These are phyloP conservation scores for Cephus cinctus DNA, from an alignment of 1,140 invertebrate genomes.

Conservation along the genomic window DNA sequence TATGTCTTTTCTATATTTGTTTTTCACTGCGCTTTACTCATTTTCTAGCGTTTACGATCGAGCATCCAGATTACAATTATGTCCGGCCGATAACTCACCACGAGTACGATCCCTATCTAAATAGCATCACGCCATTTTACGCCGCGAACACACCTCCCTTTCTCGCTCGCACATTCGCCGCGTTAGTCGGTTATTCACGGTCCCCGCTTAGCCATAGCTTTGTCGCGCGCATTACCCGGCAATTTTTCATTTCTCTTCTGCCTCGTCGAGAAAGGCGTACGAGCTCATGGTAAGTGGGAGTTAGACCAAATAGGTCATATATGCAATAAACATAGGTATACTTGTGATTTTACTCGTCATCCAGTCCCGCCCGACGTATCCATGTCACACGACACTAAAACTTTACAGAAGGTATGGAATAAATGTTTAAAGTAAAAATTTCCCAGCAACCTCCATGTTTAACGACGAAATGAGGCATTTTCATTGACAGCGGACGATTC, in stretches of 20 bases:
- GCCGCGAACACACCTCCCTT: background rate
- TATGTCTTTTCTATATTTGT: too few species aligned
- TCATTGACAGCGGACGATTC: too few species aligned
- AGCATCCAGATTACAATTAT: constrained; percentile 18
- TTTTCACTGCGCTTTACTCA: too few species aligned
- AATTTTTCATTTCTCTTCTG: constrained; percentile 21
- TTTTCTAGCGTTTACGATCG: constrained; percentile 15
- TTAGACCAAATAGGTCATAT: constrained; percentile 31
- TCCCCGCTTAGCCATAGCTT: too few species aligned
- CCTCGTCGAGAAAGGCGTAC: constrained; percentile 29
- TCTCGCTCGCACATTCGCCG: background rate
- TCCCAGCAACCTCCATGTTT: too few species aligned
- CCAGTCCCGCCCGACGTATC: too few species aligned
- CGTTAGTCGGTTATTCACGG: background rate
- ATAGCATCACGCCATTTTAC: constrained; percentile 23
- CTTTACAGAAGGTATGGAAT: too few species aligned
- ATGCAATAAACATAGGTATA: too few species aligned
- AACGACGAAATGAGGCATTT: too few species aligned
- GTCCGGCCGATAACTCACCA: constrained; percentile 10
- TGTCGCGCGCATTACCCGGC: constrained; percentile 19
- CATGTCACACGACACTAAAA: too few species aligned
- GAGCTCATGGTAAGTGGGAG: constrained; percentile 26
- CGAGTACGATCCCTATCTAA: constrained; percentile 20
- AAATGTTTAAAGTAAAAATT: too few species aligned
- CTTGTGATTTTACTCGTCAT: too few species aligned